These are phyloP conservation scores for Epinotia ramella DNA, from an alignment of 2,888 invertebrate genomes.

Conservation along the genomic window DNA sequence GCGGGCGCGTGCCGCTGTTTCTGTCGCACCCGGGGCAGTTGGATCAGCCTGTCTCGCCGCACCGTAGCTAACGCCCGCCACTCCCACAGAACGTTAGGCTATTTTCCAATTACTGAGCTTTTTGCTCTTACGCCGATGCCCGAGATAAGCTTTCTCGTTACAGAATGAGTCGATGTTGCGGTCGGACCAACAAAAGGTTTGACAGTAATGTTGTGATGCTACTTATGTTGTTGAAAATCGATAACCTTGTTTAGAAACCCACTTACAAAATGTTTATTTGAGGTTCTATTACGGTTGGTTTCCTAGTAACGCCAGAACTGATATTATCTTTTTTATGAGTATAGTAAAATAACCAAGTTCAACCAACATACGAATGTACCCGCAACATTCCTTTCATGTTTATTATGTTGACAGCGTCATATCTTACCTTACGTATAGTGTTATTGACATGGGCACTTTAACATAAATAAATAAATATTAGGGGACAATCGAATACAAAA, in stretches of 20 bases:
- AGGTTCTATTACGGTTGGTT: conserved; percentile 14
- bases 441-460: no score
- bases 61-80: conserved; percentile 61
- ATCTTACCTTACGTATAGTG: no score
- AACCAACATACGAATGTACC: not conserved
- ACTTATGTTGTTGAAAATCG: conserved; percentile 42
- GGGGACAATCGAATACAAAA: no score
- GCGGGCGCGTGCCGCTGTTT: conserved; percentile 60
- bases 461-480: no score
- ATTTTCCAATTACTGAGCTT: conserved; percentile 82
- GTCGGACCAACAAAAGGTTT: conserved; percentile 59
- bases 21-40: conserved; percentile 54
- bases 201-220: conserved; percentile 49
- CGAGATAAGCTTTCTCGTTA: conserved; percentile 77
- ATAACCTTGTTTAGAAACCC: conserved; percentile 32
- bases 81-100: conserved; percentile 74
- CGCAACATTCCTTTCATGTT: not conserved
- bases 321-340: conserved; percentile 2
- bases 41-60: conserved; percentile 62
- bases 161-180: conserved; percentile 42
- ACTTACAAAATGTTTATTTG: conserved; percentile 23
- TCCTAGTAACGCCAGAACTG: not conserved
- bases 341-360: not conserved
- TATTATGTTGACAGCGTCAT: not conserved
- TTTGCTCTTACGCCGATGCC: conserved; percentile 73